These are phyloP conservation scores for Ormyrus labotus DNA, from an alignment of 2,888 invertebrate species.

Conservation along the genomic window DNA sequence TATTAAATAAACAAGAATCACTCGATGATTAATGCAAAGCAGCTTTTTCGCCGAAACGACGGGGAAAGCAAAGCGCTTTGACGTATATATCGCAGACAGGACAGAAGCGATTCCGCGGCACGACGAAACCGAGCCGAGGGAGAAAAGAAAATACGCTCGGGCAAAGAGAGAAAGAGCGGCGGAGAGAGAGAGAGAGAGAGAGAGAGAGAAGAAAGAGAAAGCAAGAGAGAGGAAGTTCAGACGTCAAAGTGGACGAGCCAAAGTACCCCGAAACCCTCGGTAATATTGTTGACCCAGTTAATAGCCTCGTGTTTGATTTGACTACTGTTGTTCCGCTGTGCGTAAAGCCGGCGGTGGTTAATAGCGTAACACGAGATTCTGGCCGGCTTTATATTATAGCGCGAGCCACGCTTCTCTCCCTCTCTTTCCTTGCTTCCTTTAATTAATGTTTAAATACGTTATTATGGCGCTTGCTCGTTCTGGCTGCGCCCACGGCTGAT, in stretches of 20 bases:
- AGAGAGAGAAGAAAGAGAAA: neutral
- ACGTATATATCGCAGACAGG: too few species aligned
- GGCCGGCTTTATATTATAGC: conserved; percentile 17
- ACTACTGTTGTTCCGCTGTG: conserved; percentile 55
- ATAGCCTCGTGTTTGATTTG: conserved; percentile 73
- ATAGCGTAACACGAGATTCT: conserved; percentile 53
- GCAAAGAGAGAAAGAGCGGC: too few species aligned
- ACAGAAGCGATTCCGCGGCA: neutral
- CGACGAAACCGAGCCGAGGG: neutral
- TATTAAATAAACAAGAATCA: too few species aligned
- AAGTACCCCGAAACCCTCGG: conserved; percentile 65
- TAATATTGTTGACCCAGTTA: conserved; percentile 73
- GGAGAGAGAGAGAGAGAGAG: neutral
- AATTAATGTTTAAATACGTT: conserved; percentile 40
- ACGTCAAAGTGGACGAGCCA: conserved; percentile 61
- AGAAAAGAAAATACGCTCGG: too few species aligned
- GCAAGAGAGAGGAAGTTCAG: conserved; percentile 44
- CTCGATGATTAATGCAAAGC: too few species aligned
- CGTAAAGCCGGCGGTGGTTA: conserved; percentile 33
- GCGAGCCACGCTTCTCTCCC: neutral
- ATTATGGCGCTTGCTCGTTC: neutral
- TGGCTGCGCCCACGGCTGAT: too few species aligned
- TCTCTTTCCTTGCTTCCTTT: conserved; percentile 9
- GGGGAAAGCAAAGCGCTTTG: too few species aligned
- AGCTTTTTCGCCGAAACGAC: too few species aligned